Evolutionary conservation across 1,140 invertebrate species (phyloP).

Genomic region (Hylaeus volcanicus): DNA sequence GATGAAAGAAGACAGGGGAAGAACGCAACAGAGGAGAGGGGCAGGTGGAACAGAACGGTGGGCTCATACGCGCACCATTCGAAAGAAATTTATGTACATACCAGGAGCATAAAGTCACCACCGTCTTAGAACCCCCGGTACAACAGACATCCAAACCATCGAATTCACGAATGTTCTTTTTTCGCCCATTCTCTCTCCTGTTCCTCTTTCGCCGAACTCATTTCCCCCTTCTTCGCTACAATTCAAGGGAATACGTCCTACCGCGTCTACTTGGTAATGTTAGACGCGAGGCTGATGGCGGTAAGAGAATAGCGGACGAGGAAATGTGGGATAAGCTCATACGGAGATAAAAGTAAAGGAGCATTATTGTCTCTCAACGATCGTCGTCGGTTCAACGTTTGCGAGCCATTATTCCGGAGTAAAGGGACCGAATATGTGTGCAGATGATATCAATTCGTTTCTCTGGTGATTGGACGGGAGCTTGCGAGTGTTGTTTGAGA

Average conservation of each 20-base stretch:
- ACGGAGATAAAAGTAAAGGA: conserved; percentile 52
- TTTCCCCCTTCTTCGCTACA: conserved; percentile 36
- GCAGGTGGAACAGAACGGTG: conserved; percentile 64
- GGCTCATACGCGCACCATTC: conserved; percentile 69
- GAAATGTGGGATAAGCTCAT: conserved; percentile 2
- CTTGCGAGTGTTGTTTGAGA: conserved; percentile 24
- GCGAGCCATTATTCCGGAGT: conserved; percentile 46
- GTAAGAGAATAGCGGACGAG: conserved; percentile 12
- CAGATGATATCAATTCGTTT: conserved; percentile 1
- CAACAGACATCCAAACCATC: conserved; percentile 60
- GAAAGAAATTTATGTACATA: conserved; percentile 72
- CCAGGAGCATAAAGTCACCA: conserved; percentile 68
- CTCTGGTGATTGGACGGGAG: conserved; percentile 1
- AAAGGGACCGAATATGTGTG: background rate
- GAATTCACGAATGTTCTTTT: conserved; percentile 63
- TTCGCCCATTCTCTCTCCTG: conserved; percentile 46
- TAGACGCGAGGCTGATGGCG: conserved; percentile 40
- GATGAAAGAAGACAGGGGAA: conserved; percentile 12
- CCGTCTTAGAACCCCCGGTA: conserved; percentile 38
- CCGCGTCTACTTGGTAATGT: conserved; percentile 26
- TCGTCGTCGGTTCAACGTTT: conserved; percentile 46
- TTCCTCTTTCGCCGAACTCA: conserved; percentile 25
- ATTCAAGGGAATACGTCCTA: conserved; percentile 40
- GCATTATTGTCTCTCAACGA: conserved; percentile 52
- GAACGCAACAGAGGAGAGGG: conserved; percentile 32